Base-by-base conservation (phyloP, 2,797 vertebrate genomes). In the Pelodytes ibericus region DNA sequence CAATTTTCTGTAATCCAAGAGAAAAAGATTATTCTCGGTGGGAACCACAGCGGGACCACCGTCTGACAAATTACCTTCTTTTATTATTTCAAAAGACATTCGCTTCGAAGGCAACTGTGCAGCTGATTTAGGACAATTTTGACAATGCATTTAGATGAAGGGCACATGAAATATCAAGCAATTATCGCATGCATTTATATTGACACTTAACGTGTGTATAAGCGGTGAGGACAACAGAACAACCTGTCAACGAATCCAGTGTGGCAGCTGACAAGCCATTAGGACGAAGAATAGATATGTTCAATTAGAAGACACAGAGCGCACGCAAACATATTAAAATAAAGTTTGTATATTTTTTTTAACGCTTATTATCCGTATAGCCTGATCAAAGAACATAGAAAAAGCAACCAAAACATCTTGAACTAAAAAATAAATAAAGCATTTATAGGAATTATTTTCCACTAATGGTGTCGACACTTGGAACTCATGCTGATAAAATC, bases 91-190 rank as follows among this genome's bases (percentile, higher is more conserved):
- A 72, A 53, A 24, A 74, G 71, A 78, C 36, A 80, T 66, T 81
- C 83, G 62, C 82, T 77, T 78, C 77, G 71, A 83, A 59, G 68
- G 83, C 84, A 84, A 81, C 41, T 81, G 30, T 49, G 53, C 25
- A 82, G 72, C 29, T 72, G 53, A 80, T 82, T 80, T 74, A 81
- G 78, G 72, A 82, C 81, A 86, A 80, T 27, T 77, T 9, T 73
- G 79, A 80, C 74, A 61, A 49, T 75, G 81, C 61, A 70, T 85
- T 83, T 66, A 81, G 71, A 71, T 83, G 77, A 82, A 69, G 31
- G 65, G 69, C 13, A 77, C 71, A 74, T 64, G 66, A 70, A 80
- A 80, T 53, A 85, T 76, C 53, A 81, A 65, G 80, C 75, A 78
- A 82, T 83, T 75, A 67, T 76, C 62, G 60, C 68, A 74, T 5